Evolutionary conservation across 2,888 invertebrate genomes (phyloP).

Genomic region (Drosophila macrospina): DNA sequence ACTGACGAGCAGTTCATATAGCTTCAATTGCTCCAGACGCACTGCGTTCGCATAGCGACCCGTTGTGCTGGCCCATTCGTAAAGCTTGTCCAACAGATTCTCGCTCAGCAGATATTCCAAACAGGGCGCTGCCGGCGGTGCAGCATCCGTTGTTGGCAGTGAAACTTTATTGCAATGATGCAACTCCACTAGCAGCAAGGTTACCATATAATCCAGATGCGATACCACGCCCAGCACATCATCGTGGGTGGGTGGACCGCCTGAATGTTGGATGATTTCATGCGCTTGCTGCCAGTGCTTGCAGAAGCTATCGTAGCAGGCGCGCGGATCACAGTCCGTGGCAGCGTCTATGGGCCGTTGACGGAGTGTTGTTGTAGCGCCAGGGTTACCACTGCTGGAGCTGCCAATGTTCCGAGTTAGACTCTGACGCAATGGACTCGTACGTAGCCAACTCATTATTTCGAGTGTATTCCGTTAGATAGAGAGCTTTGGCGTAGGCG

Average conservation of each 20-base stretch:
- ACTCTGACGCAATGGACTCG: conserved; percentile 86
- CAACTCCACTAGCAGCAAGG: conserved; percentile 93
- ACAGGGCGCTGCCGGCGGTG: conserved; percentile 88
- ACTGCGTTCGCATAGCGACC: conserved; percentile 95
- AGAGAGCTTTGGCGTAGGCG: conserved; percentile 40
- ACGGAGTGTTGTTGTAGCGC: conserved; percentile 77
- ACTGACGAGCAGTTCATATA: conserved; percentile 93
- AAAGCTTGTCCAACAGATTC: conserved; percentile 93
- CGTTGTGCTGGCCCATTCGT: conserved; percentile 93
- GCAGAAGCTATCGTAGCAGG: conserved; percentile 96
- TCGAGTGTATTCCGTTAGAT: conserved; percentile 20
- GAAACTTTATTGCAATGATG: conserved; percentile 87
- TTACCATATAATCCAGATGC: conserved; percentile 96
- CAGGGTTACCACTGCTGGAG: conserved; percentile 38
- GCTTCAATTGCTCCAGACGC: conserved; percentile 93
- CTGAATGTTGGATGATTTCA: conserved; percentile 92
- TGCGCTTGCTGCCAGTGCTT: conserved; percentile 97
- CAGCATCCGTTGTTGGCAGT: conserved; percentile 85
- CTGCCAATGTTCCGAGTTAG: conserved; percentile 86
- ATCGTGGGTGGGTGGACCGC: conserved; percentile 90
- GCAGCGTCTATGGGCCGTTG: conserved; percentile 89
- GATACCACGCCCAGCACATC: conserved; percentile 96
- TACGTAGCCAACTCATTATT: conserved; percentile 91
- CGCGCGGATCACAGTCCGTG: conserved; percentile 93
- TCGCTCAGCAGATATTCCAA: conserved; percentile 94